Evolutionary conservation across 2,113 vertebrate genomes (phyloP).

Genomic region (western clawed frog (Xenopus tropicalis)): UCB_Xtro_10.0 CM004444.2:57719501-57720000

Average conservation of each 20-base stretch:
- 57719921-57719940: not conserved
- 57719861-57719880: not conserved
- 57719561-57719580: constrained; percentile 48
- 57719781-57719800: not conserved
- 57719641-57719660: constrained; percentile 56
- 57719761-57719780: constrained; percentile 8
- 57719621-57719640: constrained; percentile 49
- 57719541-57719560: constrained; percentile 44
- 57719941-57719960: not conserved
- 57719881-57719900: not conserved
- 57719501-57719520: not conserved
- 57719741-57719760: constrained; percentile 21
- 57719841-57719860: not conserved
- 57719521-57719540: constrained; percentile 39
- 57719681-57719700: constrained; percentile 44
- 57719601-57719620: constrained; percentile 36
- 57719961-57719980: not conserved
- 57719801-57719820: not conserved
- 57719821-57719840: not conserved
- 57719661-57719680: constrained; percentile 60
- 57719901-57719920: not conserved
- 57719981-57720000: not conserved
- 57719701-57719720: not conserved
- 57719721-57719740: constrained; percentile 24
- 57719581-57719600: constrained; percentile 43